These are phyloP conservation scores for Pangasianodon gigas DNA, from an alignment of 2,113 vertebrate species.

Conservation along the genomic window DNA sequence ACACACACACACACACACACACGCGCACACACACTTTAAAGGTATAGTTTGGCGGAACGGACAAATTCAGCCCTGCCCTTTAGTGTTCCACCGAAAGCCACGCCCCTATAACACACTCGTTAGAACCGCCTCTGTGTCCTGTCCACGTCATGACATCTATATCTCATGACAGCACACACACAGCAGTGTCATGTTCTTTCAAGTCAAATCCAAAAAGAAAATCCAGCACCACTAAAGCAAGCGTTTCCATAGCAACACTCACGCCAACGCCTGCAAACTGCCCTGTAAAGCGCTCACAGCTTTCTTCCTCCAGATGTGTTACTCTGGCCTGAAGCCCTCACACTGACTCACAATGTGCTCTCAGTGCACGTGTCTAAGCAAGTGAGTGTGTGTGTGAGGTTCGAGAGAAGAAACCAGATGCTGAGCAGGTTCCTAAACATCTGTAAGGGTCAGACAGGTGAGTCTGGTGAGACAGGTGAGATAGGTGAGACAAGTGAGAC, in stretches of 20 bases:
- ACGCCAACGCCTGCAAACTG: not conserved
- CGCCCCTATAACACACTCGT: not conserved
- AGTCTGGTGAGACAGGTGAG: not conserved
- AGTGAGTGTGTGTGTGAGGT: not conserved
- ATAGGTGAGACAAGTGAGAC: not conserved
- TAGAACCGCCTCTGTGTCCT: not conserved
- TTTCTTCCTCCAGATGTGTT: not conserved
- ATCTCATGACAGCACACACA: not conserved
- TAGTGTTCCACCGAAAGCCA: not conserved
- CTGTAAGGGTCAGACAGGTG: not conserved
- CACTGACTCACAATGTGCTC: not conserved
- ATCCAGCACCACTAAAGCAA: not conserved
- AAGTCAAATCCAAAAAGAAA: not conserved
- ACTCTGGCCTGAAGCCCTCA: not conserved
- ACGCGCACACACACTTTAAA: not conserved
- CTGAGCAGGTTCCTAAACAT: not conserved
- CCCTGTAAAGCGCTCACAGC: not conserved
- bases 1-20: conserved; percentile 23
- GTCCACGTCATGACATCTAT: not conserved
- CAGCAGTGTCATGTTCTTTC: not conserved
- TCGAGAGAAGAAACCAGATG: not conserved
- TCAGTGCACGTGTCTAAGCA: not conserved
- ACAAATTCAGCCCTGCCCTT: not conserved
- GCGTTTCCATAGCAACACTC: not conserved
- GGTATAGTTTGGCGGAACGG: not conserved